phyloP scores from a whole-genome alignment of 2,888 invertebrate genomes.

The Seira musarum region DNA sequence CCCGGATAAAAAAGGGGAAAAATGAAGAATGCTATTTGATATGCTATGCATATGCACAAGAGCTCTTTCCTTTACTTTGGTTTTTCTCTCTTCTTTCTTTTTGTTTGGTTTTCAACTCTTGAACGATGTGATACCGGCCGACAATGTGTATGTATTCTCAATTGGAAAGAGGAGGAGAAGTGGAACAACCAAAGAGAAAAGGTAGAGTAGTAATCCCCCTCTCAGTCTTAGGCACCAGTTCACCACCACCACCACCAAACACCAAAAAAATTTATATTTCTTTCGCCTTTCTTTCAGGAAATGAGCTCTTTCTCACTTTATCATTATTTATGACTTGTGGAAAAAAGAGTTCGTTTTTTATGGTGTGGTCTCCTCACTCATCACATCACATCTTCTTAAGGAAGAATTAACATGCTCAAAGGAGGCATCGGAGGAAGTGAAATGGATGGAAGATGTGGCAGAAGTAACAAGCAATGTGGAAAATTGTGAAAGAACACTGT shows the following conservation, averaged over 20 bases:
- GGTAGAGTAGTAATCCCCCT: conserved; percentile 10
- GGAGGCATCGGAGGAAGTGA: background rate
- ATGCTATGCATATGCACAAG: conserved; percentile 10
- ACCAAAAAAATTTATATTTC: conserved; percentile 20
- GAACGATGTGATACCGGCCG: no score
- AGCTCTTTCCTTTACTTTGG: background rate
- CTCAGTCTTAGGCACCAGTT: background rate
- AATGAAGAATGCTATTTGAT: conserved; percentile 7
- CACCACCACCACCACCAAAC: conserved; percentile 18
- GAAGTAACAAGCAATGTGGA: background rate
- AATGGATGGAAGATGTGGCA: background rate
- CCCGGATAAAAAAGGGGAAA: conserved; percentile 1
- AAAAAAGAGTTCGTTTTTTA: conserved; percentile 4
- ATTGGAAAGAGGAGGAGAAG: background rate
- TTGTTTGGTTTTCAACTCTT: background rate
- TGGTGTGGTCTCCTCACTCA: conserved; percentile 9
- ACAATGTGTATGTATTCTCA: no score
- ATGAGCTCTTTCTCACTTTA: conserved; percentile 57
- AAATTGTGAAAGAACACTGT: background rate
- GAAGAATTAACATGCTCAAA: conserved; percentile 2
- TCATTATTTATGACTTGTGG: conserved; percentile 58
- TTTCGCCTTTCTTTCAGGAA: conserved; percentile 42
- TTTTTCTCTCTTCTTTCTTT: background rate
- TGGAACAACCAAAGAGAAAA: conserved; percentile 8
- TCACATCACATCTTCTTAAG: background rate